A percentile compares a stretch with the other conserved stretches of the same genome.
Conservation (phyloP, 2,797 vertebrate genomes). For the Siniperca scherzeri region DNA sequence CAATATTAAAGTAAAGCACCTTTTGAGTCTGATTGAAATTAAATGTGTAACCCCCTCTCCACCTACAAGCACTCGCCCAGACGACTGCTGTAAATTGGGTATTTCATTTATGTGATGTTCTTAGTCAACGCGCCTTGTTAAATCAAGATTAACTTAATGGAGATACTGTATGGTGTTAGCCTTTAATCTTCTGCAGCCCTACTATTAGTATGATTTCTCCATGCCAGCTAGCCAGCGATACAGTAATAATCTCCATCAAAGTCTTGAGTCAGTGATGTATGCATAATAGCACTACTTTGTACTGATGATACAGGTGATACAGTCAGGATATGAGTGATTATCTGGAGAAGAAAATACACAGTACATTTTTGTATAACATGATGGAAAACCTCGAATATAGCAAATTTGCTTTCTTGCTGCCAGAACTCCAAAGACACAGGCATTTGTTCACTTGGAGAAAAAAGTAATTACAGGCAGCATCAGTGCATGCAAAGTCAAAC, state of each 20-base stretch:
- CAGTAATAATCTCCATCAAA: slow-evolving; percentile 19
- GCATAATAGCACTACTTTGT: slow-evolving; percentile 10
- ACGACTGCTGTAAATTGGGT: slow-evolving; percentile 42
- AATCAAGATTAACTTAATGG: slow-evolving; percentile 53
- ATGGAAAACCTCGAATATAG: slow-evolving; percentile 20
- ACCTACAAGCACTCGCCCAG: slow-evolving; percentile 14
- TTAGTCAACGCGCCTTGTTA: slow-evolving; percentile 40
- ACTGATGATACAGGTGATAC: slow-evolving; percentile 4
- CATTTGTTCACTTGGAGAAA: slow-evolving; percentile 15
- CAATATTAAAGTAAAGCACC: slow-evolving; percentile 8
- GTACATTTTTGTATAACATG: not conserved
- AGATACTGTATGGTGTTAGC: slow-evolving; percentile 26
- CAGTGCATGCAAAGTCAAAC: slow-evolving; percentile 22
- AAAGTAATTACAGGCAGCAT: slow-evolving; percentile 32
- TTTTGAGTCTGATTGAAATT: slow-evolving; percentile 26
- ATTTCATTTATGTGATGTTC: slow-evolving; percentile 46
- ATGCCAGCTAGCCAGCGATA: slow-evolving; percentile 1
- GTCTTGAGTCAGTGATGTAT: slow-evolving; percentile 6
- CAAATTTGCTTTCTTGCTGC: slow-evolving; percentile 1
- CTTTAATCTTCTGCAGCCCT: slow-evolving; percentile 28
- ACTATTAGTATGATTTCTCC: slow-evolving; percentile 30
- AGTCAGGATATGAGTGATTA: slow-evolving; percentile 15
- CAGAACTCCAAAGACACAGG: slow-evolving; percentile 5
- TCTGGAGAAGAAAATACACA: slow-evolving; percentile 21
- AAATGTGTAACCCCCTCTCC: slow-evolving; percentile 8